Evolutionary conservation across 2,113 vertebrate species (phyloP).

Genomic region (Mixornis gularis): DNA sequence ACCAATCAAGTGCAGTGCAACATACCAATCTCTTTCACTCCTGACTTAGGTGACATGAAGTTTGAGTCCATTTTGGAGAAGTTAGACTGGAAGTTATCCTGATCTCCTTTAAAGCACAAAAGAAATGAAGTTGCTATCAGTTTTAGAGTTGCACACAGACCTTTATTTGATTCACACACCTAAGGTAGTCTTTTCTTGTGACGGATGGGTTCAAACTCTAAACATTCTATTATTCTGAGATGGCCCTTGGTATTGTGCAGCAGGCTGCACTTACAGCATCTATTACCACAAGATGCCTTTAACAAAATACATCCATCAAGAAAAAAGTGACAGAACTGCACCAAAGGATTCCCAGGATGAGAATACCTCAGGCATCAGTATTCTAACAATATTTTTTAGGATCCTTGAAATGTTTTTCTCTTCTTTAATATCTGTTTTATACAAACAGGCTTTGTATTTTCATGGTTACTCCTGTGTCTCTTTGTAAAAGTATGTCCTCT

Average conservation of each 20-base stretch:
- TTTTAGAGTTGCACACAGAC: neutral
- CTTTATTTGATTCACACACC: slow-evolving; percentile 13
- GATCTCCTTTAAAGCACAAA: neutral
- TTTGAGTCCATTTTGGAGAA: neutral
- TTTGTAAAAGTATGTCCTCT: neutral
- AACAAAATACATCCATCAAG: slow-evolving; percentile 39
- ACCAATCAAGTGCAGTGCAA: neutral
- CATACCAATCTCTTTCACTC: neutral
- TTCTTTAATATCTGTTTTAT: neutral
- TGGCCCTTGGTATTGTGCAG: neutral
- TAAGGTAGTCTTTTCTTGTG: neutral
- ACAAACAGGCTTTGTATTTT: neutral
- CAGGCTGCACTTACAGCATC: neutral
- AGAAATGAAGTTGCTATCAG: slow-evolving; percentile 16
- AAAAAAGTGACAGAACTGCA: slow-evolving; percentile 12
- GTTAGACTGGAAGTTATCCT: neutral
- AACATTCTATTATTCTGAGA: slow-evolving; percentile 24
- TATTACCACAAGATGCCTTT: slow-evolving; percentile 21
- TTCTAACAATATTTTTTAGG: neutral
- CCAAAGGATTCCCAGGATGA: neutral
- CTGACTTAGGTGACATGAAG: neutral
- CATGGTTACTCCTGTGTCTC: fast-evolving
- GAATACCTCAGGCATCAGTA: neutral
- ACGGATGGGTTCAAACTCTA: slow-evolving; percentile 20
- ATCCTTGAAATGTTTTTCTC: neutral